These are phyloP conservation scores for Mallotus villosus DNA, from an alignment of 2,797 vertebrate species.

Conservation along the genomic window DNA sequence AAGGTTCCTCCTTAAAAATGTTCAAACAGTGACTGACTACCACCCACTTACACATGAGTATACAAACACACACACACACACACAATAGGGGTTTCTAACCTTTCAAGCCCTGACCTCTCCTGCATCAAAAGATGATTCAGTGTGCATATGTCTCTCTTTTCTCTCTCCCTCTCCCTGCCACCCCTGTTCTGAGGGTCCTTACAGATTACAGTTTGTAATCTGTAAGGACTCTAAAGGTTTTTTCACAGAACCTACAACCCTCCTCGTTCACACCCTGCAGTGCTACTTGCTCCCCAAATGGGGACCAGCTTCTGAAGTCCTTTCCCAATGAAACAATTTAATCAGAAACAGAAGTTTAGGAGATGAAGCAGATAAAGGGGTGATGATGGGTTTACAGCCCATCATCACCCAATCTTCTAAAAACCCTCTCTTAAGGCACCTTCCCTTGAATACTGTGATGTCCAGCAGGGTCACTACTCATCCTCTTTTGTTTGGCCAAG, in stretches of 20 bases:
- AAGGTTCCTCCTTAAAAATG: conserved; percentile 37
- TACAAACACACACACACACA: not conserved
- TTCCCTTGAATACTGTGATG: not conserved
- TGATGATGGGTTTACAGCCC: not conserved
- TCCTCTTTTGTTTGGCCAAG: not conserved
- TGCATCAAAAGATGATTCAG: conserved; percentile 42
- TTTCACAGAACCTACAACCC: conserved; percentile 6
- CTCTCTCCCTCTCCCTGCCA: conserved; percentile 11
- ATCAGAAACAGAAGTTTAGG: not conserved
- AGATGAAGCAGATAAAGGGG: not conserved
- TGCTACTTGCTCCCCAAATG: not conserved
- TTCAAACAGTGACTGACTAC: conserved; percentile 32
- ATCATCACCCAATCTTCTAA: not conserved
- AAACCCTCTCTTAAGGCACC: not conserved
- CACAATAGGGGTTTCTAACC: conserved; percentile 27
- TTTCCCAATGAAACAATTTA: not conserved
- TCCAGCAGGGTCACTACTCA: not conserved
- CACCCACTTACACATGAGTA: not conserved
- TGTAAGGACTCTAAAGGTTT: conserved; percentile 22
- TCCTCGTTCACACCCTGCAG: conserved; percentile 33
- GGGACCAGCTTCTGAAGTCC: not conserved
- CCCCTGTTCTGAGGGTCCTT: not conserved
- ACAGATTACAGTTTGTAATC: not conserved
- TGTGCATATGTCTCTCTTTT: conserved; percentile 8
- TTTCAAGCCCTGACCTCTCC: conserved; percentile 35